Conservation (phyloP, 2,113 vertebrate species). For the Scalopus aquaticus region DNA sequence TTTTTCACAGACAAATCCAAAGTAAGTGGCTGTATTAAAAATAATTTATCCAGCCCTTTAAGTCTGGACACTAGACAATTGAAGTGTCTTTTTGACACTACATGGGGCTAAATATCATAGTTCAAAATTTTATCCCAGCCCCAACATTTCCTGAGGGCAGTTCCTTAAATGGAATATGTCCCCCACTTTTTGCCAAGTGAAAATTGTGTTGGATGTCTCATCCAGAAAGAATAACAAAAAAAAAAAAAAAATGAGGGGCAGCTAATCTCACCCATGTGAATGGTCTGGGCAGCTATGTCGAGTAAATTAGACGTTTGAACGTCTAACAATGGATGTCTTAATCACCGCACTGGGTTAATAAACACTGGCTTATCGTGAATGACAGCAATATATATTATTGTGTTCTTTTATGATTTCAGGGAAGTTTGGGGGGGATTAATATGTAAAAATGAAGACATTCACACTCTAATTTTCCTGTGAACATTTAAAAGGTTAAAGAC, state of each 20-base stretch:
- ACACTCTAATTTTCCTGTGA: conserved; percentile 45
- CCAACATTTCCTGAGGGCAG: not conserved
- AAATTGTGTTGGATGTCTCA: not conserved
- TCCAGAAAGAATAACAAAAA: not conserved
- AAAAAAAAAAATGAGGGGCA: not conserved
- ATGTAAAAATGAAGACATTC: not conserved
- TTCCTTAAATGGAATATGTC: not conserved
- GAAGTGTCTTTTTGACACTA: not conserved
- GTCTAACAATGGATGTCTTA: too few species aligned
- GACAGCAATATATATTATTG: not conserved
- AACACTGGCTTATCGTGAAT: not conserved
- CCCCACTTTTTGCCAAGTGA: not conserved
- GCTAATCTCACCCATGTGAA: not conserved
- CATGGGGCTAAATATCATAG: too few species aligned
- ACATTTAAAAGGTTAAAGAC: conserved; percentile 77
- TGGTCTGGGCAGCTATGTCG: not conserved
- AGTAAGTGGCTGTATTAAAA: not conserved
- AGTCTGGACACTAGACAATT: not conserved
- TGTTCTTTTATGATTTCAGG: conserved; percentile 34
- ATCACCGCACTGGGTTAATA: too few species aligned
- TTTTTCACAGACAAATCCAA: not conserved
- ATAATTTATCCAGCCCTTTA: not conserved
- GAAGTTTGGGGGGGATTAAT: conserved; percentile 16
- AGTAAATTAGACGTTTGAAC: not conserved
- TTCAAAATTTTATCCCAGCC: not conserved